Percentiles rank a stretch among this genome's conserved stretches.
These are phyloP conservation scores for Drosophila yooni DNA, from an alignment of 2,888 invertebrate species.

Conservation along the genomic window DNA sequence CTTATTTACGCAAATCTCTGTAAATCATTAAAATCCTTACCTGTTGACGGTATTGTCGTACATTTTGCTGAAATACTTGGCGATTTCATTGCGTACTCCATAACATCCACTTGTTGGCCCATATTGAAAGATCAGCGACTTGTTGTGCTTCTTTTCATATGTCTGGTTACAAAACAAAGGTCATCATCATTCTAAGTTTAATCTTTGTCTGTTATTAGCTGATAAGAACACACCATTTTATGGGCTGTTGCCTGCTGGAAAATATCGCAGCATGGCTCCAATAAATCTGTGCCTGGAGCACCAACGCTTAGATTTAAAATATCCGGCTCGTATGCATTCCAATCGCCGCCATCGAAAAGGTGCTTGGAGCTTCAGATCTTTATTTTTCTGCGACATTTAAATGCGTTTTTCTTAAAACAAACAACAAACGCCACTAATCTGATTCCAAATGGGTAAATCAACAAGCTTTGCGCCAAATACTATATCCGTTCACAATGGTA, in stretches of 20 bases:
- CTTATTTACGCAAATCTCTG: neutral
- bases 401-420: neutral
- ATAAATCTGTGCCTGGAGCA: conserved; percentile 86
- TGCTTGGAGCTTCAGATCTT: conserved; percentile 82
- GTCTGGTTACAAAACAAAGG: conserved; percentile 52
- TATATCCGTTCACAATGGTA: neutral
- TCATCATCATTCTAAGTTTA: neutral
- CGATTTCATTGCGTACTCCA: conserved; percentile 85
- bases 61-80: conserved; percentile 85
- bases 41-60: conserved; percentile 85
- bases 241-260: conserved; percentile 85
- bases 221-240: conserved; percentile 83
- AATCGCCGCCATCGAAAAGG: conserved; percentile 85
- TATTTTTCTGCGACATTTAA: conserved; percentile 53
- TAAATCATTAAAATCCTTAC: conserved; percentile 47
- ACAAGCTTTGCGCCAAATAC: conserved; percentile 8
- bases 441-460: conserved; percentile 4
- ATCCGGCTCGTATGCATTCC: conserved; percentile 85
- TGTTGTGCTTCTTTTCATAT: conserved; percentile 66
- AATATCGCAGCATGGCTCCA: conserved; percentile 85
- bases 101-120: conserved; percentile 86
- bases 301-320: conserved; percentile 86
- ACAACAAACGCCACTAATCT: conserved; percentile 4
- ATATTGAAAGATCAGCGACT: conserved; percentile 86
- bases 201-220: neutral